These are phyloP conservation scores for Mormyrus proboscirostris DNA, from an alignment of 2,797 vertebrate species.

Conservation along the genomic window DNA sequence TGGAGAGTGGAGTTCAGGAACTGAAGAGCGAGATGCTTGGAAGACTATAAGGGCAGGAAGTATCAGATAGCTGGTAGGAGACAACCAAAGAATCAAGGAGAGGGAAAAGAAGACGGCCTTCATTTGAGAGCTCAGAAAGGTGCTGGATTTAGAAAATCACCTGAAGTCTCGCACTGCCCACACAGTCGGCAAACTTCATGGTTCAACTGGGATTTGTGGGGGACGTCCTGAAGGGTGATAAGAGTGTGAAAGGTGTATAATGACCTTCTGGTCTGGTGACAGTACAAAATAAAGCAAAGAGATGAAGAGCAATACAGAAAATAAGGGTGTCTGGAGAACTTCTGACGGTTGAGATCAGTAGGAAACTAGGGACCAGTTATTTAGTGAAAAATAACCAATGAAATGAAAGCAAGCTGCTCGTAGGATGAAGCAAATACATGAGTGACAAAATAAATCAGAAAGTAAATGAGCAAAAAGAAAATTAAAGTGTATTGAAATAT, in stretches of 20 bases:
- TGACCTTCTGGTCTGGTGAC: background rate
- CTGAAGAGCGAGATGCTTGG: background rate
- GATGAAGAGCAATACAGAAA: background rate
- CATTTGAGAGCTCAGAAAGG: background rate
- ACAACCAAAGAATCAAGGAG: background rate
- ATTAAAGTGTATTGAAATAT: background rate
- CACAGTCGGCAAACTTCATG: background rate
- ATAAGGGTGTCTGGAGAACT: background rate
- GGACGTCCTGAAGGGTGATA: background rate
- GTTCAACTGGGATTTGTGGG: background rate
- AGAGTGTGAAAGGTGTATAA: background rate
- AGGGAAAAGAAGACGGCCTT: background rate
- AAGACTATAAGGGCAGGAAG: background rate
- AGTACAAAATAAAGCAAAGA: background rate
- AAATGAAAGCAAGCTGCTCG: background rate
- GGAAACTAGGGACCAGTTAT: background rate
- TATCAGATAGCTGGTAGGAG: background rate
- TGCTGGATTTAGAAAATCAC: background rate
- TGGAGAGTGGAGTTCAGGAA: background rate
- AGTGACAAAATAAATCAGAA: background rate
- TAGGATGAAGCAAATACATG: background rate
- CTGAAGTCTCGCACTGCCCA: background rate
- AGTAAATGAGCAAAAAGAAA: background rate
- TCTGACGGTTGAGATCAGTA: background rate
- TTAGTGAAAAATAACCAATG: background rate